phyloP scores from a whole-genome alignment of 2,113 vertebrate genomes.

The Gobius niger region DNA sequence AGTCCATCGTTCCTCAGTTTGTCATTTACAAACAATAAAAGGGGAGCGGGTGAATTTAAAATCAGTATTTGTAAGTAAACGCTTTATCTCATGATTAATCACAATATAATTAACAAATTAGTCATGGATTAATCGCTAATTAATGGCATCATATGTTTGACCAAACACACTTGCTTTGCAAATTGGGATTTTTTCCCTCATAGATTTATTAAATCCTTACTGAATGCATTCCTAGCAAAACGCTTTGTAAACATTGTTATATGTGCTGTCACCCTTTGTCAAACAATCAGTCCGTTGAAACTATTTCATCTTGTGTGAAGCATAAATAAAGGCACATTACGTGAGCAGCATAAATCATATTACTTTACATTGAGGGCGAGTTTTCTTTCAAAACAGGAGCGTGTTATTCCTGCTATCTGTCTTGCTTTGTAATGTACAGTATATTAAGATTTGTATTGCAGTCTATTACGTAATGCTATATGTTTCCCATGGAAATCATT shows the following conservation, averaged over 20 bases:
- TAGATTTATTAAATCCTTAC: background rate
- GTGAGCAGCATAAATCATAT: background rate
- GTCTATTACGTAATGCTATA: background rate
- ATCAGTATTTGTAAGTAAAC: no score
- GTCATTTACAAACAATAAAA: no score
- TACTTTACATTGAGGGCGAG: slow-evolving; percentile 9
- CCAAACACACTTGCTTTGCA: no score
- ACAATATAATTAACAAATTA: no score
- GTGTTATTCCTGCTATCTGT: background rate
- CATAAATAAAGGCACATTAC: slow-evolving; percentile 9
- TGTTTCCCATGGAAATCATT: background rate
- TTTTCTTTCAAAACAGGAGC: slow-evolving; percentile 19
- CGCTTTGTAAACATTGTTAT: background rate
- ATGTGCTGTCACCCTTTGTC: background rate
- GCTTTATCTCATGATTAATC: no score
- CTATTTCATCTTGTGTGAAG: slow-evolving; percentile 3
- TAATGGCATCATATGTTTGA: no score
- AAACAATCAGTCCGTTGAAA: background rate
- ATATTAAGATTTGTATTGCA: slow-evolving; percentile 1
- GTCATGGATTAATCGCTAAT: no score
- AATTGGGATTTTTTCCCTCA: no score
- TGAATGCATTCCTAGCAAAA: background rate
- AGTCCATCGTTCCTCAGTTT: background rate
- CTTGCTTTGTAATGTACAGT: background rate
- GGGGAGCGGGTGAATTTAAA: no score